phyloP scores from a whole-genome alignment of 2,113 vertebrate species.

The Corvus moneduloides region DNA sequence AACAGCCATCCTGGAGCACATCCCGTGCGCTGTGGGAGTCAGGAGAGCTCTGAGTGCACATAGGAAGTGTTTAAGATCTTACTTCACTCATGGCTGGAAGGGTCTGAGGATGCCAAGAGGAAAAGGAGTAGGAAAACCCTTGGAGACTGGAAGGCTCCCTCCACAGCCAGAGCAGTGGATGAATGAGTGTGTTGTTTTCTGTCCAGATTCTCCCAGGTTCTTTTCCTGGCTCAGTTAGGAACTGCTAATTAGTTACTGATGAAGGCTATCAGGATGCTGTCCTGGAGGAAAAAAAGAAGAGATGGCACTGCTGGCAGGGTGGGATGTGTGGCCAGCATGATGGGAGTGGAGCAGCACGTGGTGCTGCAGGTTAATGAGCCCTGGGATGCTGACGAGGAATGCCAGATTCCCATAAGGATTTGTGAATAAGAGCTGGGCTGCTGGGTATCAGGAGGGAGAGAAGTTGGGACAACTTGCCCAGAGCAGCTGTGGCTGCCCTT shows the following conservation, averaged over 20 bases:
- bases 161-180: background rate
- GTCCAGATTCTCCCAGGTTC: background rate
- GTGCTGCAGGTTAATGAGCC: rapidly evolving
- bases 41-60: rapidly evolving
- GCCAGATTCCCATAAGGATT: background rate
- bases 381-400: background rate
- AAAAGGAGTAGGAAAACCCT: background rate
- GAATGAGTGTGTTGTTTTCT: background rate
- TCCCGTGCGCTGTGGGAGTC: rapidly evolving
- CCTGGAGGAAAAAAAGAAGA: rapidly evolving
- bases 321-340: background rate
- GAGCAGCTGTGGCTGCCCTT: background rate
- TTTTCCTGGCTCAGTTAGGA: background rate
- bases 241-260: background rate
- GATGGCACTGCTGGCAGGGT: background rate
- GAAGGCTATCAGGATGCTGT: background rate
- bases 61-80: background rate
- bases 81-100: background rate
- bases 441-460: background rate
- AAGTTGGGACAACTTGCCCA: background rate
- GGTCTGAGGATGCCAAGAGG: background rate
- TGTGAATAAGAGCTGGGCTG: background rate
- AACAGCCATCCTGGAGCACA: background rate
- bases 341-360: rapidly evolving
- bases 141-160: background rate